A percentile compares a stretch with the other conserved stretches of the same genome.
These are phyloP conservation scores for Aplochiton taeniatus DNA, from an alignment of 2,797 vertebrate genomes.

Conservation along the genomic window DNA sequence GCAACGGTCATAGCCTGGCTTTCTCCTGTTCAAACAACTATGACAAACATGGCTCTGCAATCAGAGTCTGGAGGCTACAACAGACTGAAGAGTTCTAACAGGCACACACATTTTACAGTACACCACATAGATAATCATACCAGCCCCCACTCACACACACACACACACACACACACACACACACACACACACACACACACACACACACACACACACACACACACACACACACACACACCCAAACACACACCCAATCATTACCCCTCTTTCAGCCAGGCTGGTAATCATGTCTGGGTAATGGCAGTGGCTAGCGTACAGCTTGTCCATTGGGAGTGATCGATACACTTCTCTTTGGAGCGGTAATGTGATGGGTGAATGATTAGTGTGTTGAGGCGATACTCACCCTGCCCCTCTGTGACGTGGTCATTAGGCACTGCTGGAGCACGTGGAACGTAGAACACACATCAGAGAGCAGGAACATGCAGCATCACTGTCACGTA, in stretches of 20 bases:
- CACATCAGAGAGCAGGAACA: too few species aligned
- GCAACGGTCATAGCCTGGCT: too few species aligned
- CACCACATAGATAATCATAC: too few species aligned
- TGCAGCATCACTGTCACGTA: too few species aligned
- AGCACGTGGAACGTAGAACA: too few species aligned
- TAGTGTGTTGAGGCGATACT: slow-evolving; percentile 48
- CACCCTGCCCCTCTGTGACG: slow-evolving; percentile 40
- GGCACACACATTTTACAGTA: too few species aligned
- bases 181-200: not conserved
- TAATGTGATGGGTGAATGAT: slow-evolving; percentile 58
- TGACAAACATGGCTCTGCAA: too few species aligned
- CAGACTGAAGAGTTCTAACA: too few species aligned
- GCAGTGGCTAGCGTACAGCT: slow-evolving; percentile 30
- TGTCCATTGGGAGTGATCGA: slow-evolving; percentile 48
- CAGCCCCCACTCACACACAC: too few species aligned
- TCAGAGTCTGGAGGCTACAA: too few species aligned
- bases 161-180: too few species aligned
- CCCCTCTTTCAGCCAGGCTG: slow-evolving; percentile 24
- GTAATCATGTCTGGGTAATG: slow-evolving; percentile 41
- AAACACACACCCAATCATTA: slow-evolving; percentile 13
- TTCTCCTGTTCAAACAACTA: too few species aligned
- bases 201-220: slow-evolving; percentile 7
- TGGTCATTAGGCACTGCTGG: slow-evolving; percentile 2
- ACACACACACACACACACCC: slow-evolving; percentile 11
- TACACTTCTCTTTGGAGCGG: slow-evolving; percentile 46